phyloP scores from a whole-genome alignment of 53 echinoderm and acorn worm species.

The Echinometra lucunter region DNA sequence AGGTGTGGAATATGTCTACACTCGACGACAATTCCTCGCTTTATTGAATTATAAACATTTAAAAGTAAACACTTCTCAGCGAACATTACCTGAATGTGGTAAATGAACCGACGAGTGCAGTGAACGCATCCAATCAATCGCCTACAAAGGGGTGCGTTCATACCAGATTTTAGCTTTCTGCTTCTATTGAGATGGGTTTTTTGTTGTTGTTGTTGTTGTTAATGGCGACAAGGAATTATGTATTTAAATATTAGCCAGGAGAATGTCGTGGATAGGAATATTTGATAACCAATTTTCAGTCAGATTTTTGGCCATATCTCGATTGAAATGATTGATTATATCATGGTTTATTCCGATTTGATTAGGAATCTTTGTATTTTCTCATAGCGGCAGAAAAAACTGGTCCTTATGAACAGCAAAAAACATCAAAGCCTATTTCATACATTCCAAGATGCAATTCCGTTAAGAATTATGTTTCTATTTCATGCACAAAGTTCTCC shows the following conservation, averaged over 20 bases:
- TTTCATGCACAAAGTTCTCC: not conserved
- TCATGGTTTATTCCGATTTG: no score
- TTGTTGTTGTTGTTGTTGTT: no score
- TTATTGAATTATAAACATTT: slow-evolving; percentile 21
- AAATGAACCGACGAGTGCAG: not conserved
- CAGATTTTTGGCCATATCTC: no score
- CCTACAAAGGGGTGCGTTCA: not conserved
- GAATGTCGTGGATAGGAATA: no score
- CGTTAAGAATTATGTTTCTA: not conserved
- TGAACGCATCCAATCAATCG: not conserved
- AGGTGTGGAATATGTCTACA: not conserved
- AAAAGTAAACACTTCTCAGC: slow-evolving; percentile 13
- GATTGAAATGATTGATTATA: no score
- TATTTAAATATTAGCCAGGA: no score
- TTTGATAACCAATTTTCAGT: no score
- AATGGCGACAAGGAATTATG: no score
- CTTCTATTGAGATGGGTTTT: no score
- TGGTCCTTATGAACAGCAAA: no score
- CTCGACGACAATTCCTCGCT: not conserved
- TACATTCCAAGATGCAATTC: not conserved
- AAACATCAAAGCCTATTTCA: not conserved
- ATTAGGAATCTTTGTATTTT: no score
- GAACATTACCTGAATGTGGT: slow-evolving; percentile 1
- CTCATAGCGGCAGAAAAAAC: no score
- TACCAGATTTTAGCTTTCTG: not conserved